Conservation (phyloP, 1,140 invertebrate species). For the Heliconius himera region DNA sequence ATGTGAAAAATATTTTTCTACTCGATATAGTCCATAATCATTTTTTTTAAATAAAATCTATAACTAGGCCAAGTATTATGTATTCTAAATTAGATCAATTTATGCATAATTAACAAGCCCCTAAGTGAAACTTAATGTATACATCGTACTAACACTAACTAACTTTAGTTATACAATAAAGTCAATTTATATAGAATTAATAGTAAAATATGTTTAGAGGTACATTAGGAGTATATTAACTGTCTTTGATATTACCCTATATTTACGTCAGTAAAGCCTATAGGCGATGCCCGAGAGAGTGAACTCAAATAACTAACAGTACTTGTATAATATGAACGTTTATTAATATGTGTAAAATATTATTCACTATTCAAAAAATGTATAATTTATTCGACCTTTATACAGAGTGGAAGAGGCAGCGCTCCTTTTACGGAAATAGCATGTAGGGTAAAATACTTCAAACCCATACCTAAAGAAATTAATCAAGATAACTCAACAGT, state of each 20-base stretch:
- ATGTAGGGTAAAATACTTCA: no score
- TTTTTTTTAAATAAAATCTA: no score
- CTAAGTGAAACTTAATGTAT: constrained; percentile 1
- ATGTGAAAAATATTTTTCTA: no score
- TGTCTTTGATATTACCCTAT: constrained; percentile 18
- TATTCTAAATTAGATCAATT: neutral
- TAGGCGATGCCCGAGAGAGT: neutral
- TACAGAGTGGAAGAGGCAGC: no score
- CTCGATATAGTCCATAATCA: no score
- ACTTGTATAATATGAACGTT: neutral
- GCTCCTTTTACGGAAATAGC: no score
- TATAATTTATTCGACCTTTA: no score
- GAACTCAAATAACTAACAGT: neutral
- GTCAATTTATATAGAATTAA: constrained; percentile 28
- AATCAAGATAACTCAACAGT: no score
- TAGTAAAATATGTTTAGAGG: neutral
- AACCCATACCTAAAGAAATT: no score
- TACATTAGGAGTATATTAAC: constrained; percentile 20
- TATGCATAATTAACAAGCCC: neutral
- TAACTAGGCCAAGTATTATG: neutral
- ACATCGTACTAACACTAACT: constrained; percentile 15
- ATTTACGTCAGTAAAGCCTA: neutral
- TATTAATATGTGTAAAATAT: no score
- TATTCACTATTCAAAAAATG: no score
- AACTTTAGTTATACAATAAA: constrained; percentile 16